These are phyloP conservation scores for Arion vulgaris DNA, from an alignment of 1,140 invertebrate species.

Conservation along the genomic window DNA sequence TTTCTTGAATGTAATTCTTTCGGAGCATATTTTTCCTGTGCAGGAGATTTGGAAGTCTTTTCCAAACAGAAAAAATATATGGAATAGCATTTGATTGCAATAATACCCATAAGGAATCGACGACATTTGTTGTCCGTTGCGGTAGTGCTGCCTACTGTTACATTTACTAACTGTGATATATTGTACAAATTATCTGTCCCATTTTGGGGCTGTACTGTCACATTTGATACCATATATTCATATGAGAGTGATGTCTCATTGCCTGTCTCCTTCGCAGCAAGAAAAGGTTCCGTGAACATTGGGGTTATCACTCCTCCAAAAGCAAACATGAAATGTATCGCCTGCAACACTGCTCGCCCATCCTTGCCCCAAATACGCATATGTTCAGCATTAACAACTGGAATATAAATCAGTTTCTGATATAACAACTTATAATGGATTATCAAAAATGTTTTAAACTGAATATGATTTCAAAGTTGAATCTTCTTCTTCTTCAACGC, in stretches of 20 bases:
- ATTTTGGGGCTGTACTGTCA: not conserved
- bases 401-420: slow-evolving; percentile 11
- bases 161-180: not conserved
- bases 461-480: too few species aligned
- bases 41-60: slow-evolving; percentile 8
- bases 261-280: slow-evolving; percentile 23
- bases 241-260: not conserved
- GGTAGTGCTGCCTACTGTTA: not conserved
- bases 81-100: slow-evolving; percentile 28
- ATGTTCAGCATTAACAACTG: slow-evolving; percentile 73
- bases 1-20: slow-evolving; percentile 22
- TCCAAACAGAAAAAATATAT: slow-evolving; percentile 33
- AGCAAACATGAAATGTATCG: slow-evolving; percentile 54
- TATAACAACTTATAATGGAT: too few species aligned
- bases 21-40: not conserved
- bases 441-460: too few species aligned
- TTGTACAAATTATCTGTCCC: not conserved
- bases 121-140: slow-evolving; percentile 28
- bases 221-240: not conserved
- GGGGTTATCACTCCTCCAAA: slow-evolving; percentile 54
- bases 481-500: too few species aligned
- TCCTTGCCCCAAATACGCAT: slow-evolving; percentile 73
- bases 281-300: slow-evolving; percentile 54
- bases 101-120: slow-evolving; percentile 38
- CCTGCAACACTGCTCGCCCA: slow-evolving; percentile 53